phyloP scores from a whole-genome alignment of 2,797 vertebrate species.

The Bradypodion ventrale region DNA sequence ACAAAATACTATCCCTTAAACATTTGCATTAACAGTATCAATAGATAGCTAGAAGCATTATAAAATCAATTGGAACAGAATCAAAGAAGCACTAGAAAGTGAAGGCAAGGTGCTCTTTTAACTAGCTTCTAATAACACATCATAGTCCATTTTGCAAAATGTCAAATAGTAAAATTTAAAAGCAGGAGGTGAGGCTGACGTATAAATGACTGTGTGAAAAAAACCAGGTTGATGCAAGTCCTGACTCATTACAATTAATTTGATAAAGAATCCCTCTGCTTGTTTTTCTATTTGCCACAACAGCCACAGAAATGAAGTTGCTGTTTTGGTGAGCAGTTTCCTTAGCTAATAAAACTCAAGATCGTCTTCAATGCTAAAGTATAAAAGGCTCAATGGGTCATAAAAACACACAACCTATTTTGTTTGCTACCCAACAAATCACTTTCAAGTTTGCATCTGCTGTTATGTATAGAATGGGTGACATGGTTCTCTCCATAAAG shows the following conservation, averaged over 20 bases:
- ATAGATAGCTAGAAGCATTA: not conserved
- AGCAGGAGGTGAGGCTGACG: not conserved
- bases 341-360: constrained; percentile 3
- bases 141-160: not conserved
- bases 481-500: constrained; percentile 42
- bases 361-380: constrained; percentile 13
- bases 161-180: constrained; percentile 26
- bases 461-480: constrained; percentile 38
- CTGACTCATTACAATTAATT: not conserved
- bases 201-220: not conserved
- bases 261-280: not conserved
- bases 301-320: not conserved
- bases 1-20: constrained; percentile 14
- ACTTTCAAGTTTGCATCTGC: constrained; percentile 48
- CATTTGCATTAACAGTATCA: constrained; percentile 5
- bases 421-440: constrained; percentile 32
- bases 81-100: constrained; percentile 10
- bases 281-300: constrained; percentile 34
- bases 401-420: constrained; percentile 19
- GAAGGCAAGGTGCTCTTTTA: constrained; percentile 19
- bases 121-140: constrained; percentile 7
- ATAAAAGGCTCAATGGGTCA: constrained; percentile 17
- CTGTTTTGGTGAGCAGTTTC: constrained; percentile 11
- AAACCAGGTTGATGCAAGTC: constrained; percentile 11
- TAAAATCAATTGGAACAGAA: constrained; percentile 17